Evolutionary conservation across 2,113 vertebrate species (phyloP).

Genomic region (Brachypodius melanocephalos): DNA sequence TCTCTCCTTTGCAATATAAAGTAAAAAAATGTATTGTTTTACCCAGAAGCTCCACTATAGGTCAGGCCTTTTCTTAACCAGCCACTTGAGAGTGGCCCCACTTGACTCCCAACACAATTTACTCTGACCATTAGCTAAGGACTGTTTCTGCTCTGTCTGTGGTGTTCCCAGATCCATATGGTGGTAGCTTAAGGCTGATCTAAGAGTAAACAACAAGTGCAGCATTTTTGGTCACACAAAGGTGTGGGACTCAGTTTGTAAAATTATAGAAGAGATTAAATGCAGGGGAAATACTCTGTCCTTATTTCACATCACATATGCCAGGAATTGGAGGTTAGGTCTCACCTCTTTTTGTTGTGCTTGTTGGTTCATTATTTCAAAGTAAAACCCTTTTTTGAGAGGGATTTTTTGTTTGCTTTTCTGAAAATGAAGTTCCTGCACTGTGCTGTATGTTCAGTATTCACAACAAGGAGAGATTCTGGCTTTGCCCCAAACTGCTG

Average conservation of each 20-base stretch:
- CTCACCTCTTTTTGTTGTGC: not conserved
- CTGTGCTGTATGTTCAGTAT: not conserved
- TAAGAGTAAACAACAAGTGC: slow-evolving; percentile 26
- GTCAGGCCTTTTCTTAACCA: slow-evolving; percentile 10
- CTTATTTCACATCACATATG: not conserved
- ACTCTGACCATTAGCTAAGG: slow-evolving; percentile 46
- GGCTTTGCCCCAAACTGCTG: slow-evolving; percentile 14
- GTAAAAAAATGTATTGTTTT: slow-evolving; percentile 3
- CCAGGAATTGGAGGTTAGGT: not conserved
- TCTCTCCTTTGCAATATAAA: not conserved
- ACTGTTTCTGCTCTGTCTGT: not conserved
- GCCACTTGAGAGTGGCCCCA: not conserved
- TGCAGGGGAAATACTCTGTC: not conserved
- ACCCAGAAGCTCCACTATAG: not conserved
- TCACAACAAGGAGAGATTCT: not conserved
- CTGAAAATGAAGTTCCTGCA: not conserved
- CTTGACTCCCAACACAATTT: slow-evolving; percentile 18
- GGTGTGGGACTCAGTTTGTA: not conserved
- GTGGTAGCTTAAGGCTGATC: slow-evolving; percentile 51
- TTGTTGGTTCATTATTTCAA: not conserved
- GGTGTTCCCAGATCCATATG: slow-evolving; percentile 39
- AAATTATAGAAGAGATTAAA: not conserved
- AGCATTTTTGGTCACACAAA: not conserved
- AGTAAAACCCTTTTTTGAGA: not conserved
- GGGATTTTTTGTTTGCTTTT: not conserved